Evolutionary conservation across 2,797 vertebrate species (phyloP).

Genomic region (Bradypodion ventrale): DNA sequence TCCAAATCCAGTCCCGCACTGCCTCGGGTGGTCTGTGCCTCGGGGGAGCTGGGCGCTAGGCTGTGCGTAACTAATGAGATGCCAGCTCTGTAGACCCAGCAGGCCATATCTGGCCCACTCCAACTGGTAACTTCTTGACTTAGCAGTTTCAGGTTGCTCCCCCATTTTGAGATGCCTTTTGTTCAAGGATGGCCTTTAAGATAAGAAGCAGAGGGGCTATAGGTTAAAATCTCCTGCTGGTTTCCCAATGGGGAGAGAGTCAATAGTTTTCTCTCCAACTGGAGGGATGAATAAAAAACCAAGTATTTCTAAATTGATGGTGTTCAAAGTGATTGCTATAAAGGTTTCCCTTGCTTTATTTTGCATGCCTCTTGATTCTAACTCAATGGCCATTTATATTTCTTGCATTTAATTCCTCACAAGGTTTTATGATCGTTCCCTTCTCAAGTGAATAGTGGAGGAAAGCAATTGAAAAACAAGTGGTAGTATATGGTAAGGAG

Average conservation of each 20-base stretch:
- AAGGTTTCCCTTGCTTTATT: neutral
- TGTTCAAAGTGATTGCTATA: neutral
- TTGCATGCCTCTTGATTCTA: neutral
- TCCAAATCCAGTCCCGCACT: too few species aligned
- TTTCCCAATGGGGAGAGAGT: neutral
- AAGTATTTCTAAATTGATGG: neutral
- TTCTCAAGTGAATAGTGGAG: neutral
- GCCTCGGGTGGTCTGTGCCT: too few species aligned
- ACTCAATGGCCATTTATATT: neutral
- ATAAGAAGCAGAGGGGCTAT: neutral
- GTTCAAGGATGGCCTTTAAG: neutral
- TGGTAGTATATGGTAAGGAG: too few species aligned
- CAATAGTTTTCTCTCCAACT: neutral
- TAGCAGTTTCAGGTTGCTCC: neutral
- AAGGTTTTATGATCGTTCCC: neutral
- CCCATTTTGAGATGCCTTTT: neutral
- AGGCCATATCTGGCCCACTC: too few species aligned
- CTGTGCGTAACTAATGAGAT: too few species aligned
- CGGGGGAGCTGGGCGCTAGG: too few species aligned
- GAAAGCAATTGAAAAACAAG: too few species aligned
- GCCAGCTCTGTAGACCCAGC: too few species aligned
- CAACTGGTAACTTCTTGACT: neutral
- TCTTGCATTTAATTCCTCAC: neutral
- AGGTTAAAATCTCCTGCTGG: neutral
- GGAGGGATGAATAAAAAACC: neutral